Base-by-base conservation (phyloP, 2,797 vertebrate species). In the Sorex maritimensis region DNA sequence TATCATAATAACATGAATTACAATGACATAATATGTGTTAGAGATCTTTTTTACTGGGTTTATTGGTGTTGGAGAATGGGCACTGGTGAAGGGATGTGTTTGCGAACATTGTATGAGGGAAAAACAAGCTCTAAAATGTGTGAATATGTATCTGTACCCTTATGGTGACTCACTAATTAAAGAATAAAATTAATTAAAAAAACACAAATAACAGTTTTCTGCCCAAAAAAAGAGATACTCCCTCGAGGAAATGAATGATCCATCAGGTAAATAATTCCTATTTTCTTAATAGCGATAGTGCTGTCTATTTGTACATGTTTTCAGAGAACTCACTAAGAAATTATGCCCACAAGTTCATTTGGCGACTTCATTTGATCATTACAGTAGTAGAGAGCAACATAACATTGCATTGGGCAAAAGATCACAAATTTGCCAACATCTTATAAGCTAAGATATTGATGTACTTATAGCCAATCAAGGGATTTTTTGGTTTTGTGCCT, bases 1-100 rank as follows among this genome's bases (percentile, higher is more conserved):
- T 88, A 14, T 83, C 81, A 86, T 55, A 79, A 75, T 69, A 92
- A 94, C 91, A 91, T 88, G 61, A 95, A 71, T 93, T 88, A 67
- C 83, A 71, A 38, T 89, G 61, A 91, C 71, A 75, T 80, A 89
- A 92, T 79, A 8, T 69, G 86, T 72, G 75, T 72, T 28, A 90
- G 92, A 82, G 19, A 17, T 78, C 65, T 82, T 3, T 17, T 74
- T 34, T 44, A 34, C 34, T 34, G 34, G 34, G 34, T 34, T 34
- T 34, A 34, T 34, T 34, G 34, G 34, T 34, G 34, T 34, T 34
- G 34, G 34, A 34, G 34, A 34, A 34, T 34, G 34, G 34, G 34
- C 34, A 34, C 34, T 34, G 34, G 34, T 34, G 34, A 34, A 34
- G 34, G 34, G 34, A 34, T 34, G 34, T 34, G 34, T 34, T 34